A percentile compares a stretch with the other conserved stretches of the same genome.
Evolutionary conservation across 2,113 vertebrate species (phyloP).

Genomic region (Sebastes fasciatus): DNA sequence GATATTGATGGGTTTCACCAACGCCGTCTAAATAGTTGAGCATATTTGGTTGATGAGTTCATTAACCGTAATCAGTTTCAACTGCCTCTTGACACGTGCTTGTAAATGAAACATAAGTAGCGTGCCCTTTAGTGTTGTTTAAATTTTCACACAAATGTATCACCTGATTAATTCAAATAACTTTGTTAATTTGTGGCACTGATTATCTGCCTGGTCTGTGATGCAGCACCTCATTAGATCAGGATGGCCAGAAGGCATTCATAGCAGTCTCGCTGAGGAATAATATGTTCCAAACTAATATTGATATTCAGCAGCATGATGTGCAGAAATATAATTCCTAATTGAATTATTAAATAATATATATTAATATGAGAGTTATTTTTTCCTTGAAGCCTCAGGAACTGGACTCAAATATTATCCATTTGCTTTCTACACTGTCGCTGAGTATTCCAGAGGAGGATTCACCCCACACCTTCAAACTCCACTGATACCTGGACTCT

Average conservation of each 20-base stretch:
- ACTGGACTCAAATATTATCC: conserved; percentile 62
- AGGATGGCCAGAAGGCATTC: conserved; percentile 69
- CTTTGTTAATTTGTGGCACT: conserved; percentile 76
- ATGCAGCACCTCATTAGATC: conserved; percentile 81
- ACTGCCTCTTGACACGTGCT: conserved; percentile 53
- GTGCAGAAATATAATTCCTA: conserved; percentile 56
- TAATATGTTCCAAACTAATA: conserved; percentile 71
- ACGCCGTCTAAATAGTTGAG: conserved; percentile 54
- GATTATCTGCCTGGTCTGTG: conserved; percentile 71
- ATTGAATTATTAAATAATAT: conserved; percentile 61
- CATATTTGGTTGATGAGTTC: conserved; percentile 71
- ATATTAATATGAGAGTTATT: conserved; percentile 24
- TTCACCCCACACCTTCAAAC: conserved; percentile 55
- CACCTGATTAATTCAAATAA: conserved; percentile 78
- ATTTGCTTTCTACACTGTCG: conserved; percentile 64
- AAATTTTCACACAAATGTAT: conserved; percentile 61
- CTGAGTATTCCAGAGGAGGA: conserved; percentile 52
- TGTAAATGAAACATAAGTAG: conserved; percentile 65
- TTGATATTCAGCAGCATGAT: conserved; percentile 56
- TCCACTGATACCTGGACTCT: conserved; percentile 35
- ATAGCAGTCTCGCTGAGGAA: conserved; percentile 56
- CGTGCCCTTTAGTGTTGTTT: conserved; percentile 68
- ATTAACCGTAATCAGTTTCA: conserved; percentile 74
- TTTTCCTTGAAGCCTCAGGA: conserved; percentile 62
- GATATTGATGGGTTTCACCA: conserved; percentile 66